Evolutionary conservation across 2,113 vertebrate genomes (phyloP), one percentile per base, ranked within the genome.

Genomic region (Nycticebus coucang): DNA sequence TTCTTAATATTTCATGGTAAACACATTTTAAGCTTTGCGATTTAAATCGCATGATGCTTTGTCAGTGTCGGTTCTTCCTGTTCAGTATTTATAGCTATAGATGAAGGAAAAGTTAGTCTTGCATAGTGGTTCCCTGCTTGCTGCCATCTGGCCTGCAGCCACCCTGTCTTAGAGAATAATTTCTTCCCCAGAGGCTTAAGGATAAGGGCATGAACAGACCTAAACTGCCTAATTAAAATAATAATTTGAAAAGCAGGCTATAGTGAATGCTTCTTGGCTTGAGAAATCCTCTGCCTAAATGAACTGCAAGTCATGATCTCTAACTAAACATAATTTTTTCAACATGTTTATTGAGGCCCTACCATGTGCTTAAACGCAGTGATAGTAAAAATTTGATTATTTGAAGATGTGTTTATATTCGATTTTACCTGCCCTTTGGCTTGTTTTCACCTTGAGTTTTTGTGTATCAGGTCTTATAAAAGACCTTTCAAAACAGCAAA

Each of bases 201-300:
- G 66, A 45, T 96, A 66, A 92, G 15, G 57, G 50, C 33, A 83
- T 89, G 78, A 0, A 2, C 87, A 96, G 80, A 89, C 87, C 37
- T 84, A 86, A 60, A 66, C 83, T 15, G 45, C 87, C 79, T 87
- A 96, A 89, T 95, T 95, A 93, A 94, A 95, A 83, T 45, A 79
- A n/a, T 82, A 60, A 66, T 81, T 86, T 78, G 74, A 86, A 96
- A 93, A 84, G 28, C 12, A 33, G 8, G 5, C 59, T 57, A 14
- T 69, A 88, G 30, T 7, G 1, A 50, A 21, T 75, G 24, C 59
- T 77, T 86, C 33, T 74, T 89, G 72, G 55, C 59, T 95, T 83
- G 74, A 82, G 74, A 82, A 93, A 89, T 79, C 68, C 11, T 86
- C 57, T 83, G 41, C 79, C 60, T 87, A 30, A 19, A 11, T 57